A percentile compares a stretch with the other conserved stretches of the same genome.
phyloP scores from a whole-genome alignment of 1,140 invertebrate species.

The Diachasmimorpha longicaudata region DNA sequence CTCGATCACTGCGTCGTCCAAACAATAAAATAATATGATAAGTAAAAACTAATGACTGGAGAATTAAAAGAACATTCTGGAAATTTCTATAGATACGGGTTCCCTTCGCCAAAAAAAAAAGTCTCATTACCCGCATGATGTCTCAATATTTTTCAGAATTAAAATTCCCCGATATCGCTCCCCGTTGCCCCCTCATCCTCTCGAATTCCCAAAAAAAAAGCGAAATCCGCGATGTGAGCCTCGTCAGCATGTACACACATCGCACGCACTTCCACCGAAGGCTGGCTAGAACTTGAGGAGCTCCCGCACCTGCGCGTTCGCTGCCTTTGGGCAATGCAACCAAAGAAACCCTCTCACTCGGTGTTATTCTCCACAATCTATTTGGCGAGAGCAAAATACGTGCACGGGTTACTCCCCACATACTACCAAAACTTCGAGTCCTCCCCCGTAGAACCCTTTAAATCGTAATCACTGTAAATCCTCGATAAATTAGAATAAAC shows the following conservation, averaged over 20 bases:
- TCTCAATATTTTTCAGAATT: background rate
- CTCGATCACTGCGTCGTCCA: too few species aligned
- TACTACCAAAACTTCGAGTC: too few species aligned
- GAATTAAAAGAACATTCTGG: too few species aligned
- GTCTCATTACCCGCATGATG: too few species aligned
- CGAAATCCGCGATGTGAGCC: background rate
- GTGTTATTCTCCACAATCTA: background rate
- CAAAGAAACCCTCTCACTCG: background rate
- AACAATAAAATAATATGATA: too few species aligned
- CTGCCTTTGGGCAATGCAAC: background rate
- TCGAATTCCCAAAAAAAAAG: too few species aligned
- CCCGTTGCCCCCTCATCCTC: background rate
- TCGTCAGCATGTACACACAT: background rate
- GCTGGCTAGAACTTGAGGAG: background rate
- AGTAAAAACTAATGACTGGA: too few species aligned
- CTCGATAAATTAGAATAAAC: background rate
- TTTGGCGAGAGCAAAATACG: background rate
- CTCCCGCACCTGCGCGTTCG: conserved; percentile 9
- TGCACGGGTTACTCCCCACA: background rate
- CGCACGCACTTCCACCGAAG: background rate
- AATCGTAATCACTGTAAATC: background rate
- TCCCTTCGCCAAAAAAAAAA: too few species aligned
- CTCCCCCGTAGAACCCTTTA: too few species aligned
- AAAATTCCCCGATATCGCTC: background rate
- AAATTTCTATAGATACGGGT: too few species aligned